Evolutionary conservation across 64 coral and sea anemone genomes (phyloP), one percentile per base, ranked within the genome.

Genomic region (Astreopora myriophthalma): DNA sequence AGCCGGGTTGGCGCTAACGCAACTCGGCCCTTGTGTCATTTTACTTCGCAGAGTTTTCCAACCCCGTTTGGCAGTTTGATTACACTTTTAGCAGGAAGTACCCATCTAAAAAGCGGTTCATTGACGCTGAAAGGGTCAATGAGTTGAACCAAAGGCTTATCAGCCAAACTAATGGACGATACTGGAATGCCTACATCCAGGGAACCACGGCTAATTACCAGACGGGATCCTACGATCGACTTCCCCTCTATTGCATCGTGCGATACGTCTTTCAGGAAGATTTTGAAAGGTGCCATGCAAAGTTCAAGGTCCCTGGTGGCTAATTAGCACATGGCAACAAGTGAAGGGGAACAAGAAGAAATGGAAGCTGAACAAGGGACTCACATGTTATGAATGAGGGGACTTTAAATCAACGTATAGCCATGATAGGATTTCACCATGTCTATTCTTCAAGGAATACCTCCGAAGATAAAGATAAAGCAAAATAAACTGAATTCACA

Each of bases 81-180:
- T 98, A 95, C 73, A 88, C 73, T 6, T 98, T 98, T 75, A 93
- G 79, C 40, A 49, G 32, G 11, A 91, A 86, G 27, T 98, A 95
- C 39, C 96, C 96, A 17, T 95, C 96, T 9, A 89, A 30, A 30
- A 85, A 71, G 65, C 80, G 72, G 24, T 28, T 95, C 5, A 98
- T 98, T 27, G 67, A 98, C 38, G 90, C 83, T 6, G 58, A 92
- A 51, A 75, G 93, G 89, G 92, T 98, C 19, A 68, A 93, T 30
- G 71, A 95, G 27, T 89, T 98, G 39, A 98, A 92, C 51, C 89
- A 90, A 44, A 38, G 76, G 10, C 87, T 98, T 14, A 89, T 98
- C 33, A 93, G 89, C 30, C 84, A 92, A 40, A 95, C 90, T 17
- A 79, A 86, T 69, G 93, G 92, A n/a, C 75, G 9, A 14, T 86